Conservation (phyloP, 2,797 vertebrate species). For the Catamblyrhynchus diadema region DNA sequence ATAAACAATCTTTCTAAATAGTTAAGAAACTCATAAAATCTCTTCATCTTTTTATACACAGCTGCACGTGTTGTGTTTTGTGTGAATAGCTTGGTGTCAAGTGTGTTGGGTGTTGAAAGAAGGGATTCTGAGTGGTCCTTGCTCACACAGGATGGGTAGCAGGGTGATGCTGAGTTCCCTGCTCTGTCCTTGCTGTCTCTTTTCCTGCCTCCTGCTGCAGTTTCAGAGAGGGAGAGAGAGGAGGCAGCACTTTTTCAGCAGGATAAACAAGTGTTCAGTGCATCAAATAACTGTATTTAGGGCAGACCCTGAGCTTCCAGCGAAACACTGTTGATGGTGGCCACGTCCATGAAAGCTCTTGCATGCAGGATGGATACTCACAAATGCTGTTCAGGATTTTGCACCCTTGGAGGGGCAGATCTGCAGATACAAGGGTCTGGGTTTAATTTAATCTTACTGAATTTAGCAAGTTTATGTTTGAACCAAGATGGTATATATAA, state of each 20-base stretch:
- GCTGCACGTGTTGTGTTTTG: not conserved
- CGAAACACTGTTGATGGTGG: not conserved
- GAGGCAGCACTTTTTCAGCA: not conserved
- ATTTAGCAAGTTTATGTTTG: not conserved
- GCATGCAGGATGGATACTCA: not conserved
- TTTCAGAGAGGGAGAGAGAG: not conserved
- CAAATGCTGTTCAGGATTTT: not conserved
- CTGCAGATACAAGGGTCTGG: not conserved
- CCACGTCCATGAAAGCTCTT: not conserved
- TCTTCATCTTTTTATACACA: not conserved
- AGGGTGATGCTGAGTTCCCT: rapidly evolving
- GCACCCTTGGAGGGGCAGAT: not conserved
- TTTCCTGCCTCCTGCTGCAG: not conserved
- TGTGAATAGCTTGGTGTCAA: not conserved
- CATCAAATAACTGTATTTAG: not conserved
- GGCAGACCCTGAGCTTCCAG: not conserved
- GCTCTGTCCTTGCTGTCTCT: not conserved
- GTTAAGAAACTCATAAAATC: not conserved
- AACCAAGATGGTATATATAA: not conserved
- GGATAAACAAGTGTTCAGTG: not conserved
- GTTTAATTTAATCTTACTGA: not conserved
- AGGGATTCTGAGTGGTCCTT: not conserved
- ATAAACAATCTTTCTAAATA: conserved; percentile 3
- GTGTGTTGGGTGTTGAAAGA: not conserved
- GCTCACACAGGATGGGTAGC: not conserved